phyloP scores from a whole-genome alignment of 2,888 invertebrate species.

The Heteropelma amictum region DNA sequence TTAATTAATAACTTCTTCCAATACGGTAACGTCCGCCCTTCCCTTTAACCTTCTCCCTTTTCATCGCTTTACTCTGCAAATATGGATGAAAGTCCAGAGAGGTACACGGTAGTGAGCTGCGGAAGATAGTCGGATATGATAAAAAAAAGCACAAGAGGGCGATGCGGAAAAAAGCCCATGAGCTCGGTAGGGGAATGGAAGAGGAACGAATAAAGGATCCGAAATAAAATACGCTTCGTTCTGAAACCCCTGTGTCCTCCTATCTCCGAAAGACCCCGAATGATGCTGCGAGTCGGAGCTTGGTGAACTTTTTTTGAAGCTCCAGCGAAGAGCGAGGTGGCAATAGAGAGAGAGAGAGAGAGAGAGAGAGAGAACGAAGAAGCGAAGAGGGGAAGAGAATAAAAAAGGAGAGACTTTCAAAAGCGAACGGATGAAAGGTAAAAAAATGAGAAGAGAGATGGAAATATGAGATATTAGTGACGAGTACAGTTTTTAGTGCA shows the following conservation, averaged over 20 bases:
- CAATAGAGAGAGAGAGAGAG: neutral
- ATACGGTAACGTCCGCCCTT: neutral
- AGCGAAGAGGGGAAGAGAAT: neutral
- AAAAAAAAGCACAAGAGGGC: conserved; percentile 24
- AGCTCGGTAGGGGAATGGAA: neutral
- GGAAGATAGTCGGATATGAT: neutral
- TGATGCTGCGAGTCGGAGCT: conserved; percentile 39
- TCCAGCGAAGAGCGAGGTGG: neutral
- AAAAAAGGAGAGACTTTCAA: neutral
- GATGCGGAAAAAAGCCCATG: conserved; percentile 13
- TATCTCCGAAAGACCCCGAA: conserved; percentile 24
- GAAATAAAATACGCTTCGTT: conserved; percentile 41
- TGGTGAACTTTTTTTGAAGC: conserved; percentile 33
- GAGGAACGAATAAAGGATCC: conserved; percentile 22
- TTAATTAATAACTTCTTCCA: conserved; percentile 62
- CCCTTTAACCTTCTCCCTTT: neutral
- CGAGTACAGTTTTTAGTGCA: conserved; percentile 7
- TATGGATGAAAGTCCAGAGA: neutral
- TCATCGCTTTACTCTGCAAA: neutral
- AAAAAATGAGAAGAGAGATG: neutral
- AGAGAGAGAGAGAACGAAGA: neutral
- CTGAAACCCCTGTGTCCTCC: conserved; percentile 14
- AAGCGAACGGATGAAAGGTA: neutral
- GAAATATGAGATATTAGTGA: conserved; percentile 37
- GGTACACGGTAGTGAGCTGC: neutral